A percentile compares a stretch with the other conserved stretches of the same genome.
These are phyloP conservation scores for Hermatobates lingyangjiaoensis DNA, from an alignment of 1,140 invertebrate genomes.

Conservation along the genomic window DNA sequence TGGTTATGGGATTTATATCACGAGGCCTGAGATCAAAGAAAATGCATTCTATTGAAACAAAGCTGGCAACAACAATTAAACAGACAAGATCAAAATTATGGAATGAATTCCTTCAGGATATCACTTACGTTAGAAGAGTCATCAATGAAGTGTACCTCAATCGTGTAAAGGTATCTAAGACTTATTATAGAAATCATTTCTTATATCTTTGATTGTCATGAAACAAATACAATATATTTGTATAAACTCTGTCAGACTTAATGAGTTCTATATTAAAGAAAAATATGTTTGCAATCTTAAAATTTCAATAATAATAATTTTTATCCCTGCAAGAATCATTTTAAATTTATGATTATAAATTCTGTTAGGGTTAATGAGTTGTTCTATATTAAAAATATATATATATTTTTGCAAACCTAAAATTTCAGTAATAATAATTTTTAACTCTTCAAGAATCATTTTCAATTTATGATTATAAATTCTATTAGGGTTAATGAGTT, in stretches of 20 bases:
- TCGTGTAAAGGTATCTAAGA: slow-evolving; percentile 44
- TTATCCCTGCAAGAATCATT: too few relatives aligned
- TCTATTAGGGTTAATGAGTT: too few relatives aligned
- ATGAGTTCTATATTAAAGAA: not conserved
- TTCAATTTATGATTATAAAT: too few relatives aligned
- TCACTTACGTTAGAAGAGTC: slow-evolving; percentile 46
- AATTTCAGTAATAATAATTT: too few relatives aligned
- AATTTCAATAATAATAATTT: not conserved
- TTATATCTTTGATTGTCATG: not conserved
- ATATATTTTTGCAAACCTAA: too few relatives aligned
- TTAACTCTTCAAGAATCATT: too few relatives aligned
- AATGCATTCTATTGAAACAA: slow-evolving; percentile 50
- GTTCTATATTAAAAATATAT: too few relatives aligned
- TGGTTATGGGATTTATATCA: slow-evolving; percentile 77
- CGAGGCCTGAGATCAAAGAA: slow-evolving; percentile 50
- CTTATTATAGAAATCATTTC: not conserved
- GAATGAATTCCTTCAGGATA: slow-evolving; percentile 53
- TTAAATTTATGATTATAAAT: too few relatives aligned
- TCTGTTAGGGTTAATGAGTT: too few relatives aligned
- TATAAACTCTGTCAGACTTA: not conserved
- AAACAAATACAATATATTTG: not conserved
- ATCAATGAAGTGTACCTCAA: slow-evolving; percentile 59
- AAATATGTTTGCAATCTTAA: not conserved
- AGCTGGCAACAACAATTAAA: slow-evolving; percentile 50
- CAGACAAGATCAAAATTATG: slow-evolving; percentile 56